A percentile compares a stretch with the other conserved stretches of the same genome.
Conservation (phyloP, 2,888 invertebrate species). For the Hipparchia sbordonii region DNA sequence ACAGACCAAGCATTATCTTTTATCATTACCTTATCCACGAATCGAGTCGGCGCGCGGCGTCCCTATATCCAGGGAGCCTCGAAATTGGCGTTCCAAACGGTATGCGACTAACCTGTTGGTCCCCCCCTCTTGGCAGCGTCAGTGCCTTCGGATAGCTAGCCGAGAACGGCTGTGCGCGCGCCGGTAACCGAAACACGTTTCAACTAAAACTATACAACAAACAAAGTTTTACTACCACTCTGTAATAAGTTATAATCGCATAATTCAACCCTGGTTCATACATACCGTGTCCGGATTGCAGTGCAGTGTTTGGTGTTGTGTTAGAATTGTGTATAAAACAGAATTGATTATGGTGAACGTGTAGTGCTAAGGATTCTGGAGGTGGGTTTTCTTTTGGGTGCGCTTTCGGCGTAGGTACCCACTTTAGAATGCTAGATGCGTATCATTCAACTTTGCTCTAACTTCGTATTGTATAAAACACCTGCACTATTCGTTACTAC, state of each 20-base stretch:
- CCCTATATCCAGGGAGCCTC: slow-evolving; percentile 62
- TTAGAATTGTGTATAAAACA: slow-evolving; percentile 50
- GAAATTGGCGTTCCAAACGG: slow-evolving; percentile 75
- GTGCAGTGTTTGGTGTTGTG: slow-evolving; percentile 61
- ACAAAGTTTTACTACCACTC: slow-evolving; percentile 25
- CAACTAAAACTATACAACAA: slow-evolving; percentile 46
- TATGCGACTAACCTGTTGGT: slow-evolving; percentile 77
- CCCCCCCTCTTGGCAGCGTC: slow-evolving; percentile 34
- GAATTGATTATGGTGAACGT: slow-evolving; percentile 68
- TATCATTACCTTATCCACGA: slow-evolving; percentile 61
- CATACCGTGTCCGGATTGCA: slow-evolving; percentile 66
- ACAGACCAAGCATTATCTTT: slow-evolving; percentile 53
- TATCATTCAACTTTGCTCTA: slow-evolving; percentile 16
- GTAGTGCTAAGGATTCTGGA: slow-evolving; percentile 72
- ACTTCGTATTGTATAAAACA: background rate
- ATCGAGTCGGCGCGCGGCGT: slow-evolving; percentile 58
- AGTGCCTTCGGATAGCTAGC: slow-evolving; percentile 64
- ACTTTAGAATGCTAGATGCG: slow-evolving; percentile 32
- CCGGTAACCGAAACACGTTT: slow-evolving; percentile 55
- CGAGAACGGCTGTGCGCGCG: slow-evolving; percentile 59
- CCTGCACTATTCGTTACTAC: background rate
- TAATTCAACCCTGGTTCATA: slow-evolving; percentile 42
- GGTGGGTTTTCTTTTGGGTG: slow-evolving; percentile 57
- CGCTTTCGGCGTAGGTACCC: slow-evolving; percentile 21
- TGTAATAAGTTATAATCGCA: slow-evolving; percentile 13